Evolutionary conservation across 2,888 invertebrate genomes (phyloP).

Genomic region (Drosophila monieri): DNA sequence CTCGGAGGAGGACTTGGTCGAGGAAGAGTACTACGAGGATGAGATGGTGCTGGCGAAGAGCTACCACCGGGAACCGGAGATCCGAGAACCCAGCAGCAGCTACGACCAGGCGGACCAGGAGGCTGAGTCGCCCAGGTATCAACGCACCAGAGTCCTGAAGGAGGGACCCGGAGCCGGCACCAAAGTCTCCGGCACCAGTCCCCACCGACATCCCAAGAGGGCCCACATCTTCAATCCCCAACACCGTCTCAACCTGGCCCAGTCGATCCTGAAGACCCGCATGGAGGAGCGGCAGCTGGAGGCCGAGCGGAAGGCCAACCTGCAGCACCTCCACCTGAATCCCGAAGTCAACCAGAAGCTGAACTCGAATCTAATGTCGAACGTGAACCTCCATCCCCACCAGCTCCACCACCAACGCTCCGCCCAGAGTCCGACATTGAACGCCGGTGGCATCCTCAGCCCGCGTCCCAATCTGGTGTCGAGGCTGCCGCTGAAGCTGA

Average conservation of each 20-base stretch:
- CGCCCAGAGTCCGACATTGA: background rate
- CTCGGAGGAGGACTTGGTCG: background rate
- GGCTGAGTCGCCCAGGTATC: background rate
- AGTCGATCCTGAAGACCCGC: conserved; percentile 16
- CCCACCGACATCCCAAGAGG: background rate
- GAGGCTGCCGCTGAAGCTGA: background rate
- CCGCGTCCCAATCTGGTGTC: background rate
- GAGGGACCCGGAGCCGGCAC: background rate
- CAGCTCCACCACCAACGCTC: background rate
- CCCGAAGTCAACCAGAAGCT: background rate
- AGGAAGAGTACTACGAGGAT: background rate
- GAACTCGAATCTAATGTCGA: no score
- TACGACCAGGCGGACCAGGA: background rate
- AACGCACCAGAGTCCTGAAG: background rate
- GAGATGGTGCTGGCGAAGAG: background rate
- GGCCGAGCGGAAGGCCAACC: background rate
- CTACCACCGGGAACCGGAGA: background rate
- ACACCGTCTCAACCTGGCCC: conserved; percentile 9
- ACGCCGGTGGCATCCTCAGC: background rate
- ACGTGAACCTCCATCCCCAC: background rate
- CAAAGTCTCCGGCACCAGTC: background rate
- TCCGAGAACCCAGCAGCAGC: background rate
- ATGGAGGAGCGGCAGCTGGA: background rate
- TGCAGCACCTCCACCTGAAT: background rate
- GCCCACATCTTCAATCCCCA: background rate